Evolutionary conservation across 2,888 invertebrate species (phyloP).

Genomic region (Atrina japonica): DNA sequence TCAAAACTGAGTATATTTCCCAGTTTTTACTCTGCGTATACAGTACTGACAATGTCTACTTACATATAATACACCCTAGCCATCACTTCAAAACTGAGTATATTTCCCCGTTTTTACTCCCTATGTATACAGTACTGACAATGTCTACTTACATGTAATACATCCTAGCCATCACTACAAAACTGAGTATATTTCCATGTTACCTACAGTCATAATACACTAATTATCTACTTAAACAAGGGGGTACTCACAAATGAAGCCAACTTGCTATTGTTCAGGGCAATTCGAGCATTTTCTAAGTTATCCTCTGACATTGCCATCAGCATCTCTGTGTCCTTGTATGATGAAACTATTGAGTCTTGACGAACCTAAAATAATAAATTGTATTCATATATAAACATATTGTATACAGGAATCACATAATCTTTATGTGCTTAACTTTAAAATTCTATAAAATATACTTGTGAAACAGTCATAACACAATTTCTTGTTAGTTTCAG

Average conservation of each 20-base stretch:
- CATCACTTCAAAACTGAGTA: not conserved
- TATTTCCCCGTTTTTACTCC: not conserved
- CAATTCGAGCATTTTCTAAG: slow-evolving; percentile 80
- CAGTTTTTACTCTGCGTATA: too few species aligned
- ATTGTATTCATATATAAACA: not conserved
- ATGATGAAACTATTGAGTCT: slow-evolving; percentile 34
- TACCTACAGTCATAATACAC: not conserved
- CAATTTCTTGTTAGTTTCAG: too few species aligned
- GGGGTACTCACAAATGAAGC: slow-evolving; percentile 45
- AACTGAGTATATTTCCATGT: too few species aligned
- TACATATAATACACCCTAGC: not conserved
- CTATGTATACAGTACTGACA: slow-evolving; percentile 36
- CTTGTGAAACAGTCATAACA: too few species aligned
- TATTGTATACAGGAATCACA: not conserved
- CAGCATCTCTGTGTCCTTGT: slow-evolving; percentile 63
- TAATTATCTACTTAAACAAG: not conserved
- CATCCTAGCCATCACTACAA: too few species aligned
- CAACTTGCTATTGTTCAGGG: slow-evolving; percentile 54
- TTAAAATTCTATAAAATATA: too few species aligned
- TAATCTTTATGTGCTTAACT: not conserved
- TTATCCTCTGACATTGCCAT: slow-evolving; percentile 83
- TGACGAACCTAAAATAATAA: slow-evolving; percentile 33
- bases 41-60: too few species aligned
- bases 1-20: too few species aligned
- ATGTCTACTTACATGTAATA: slow-evolving; percentile 37